Conservation (phyloP, 64 coral and sea anemone species). For the Pocillopora verrucosa region DNA sequence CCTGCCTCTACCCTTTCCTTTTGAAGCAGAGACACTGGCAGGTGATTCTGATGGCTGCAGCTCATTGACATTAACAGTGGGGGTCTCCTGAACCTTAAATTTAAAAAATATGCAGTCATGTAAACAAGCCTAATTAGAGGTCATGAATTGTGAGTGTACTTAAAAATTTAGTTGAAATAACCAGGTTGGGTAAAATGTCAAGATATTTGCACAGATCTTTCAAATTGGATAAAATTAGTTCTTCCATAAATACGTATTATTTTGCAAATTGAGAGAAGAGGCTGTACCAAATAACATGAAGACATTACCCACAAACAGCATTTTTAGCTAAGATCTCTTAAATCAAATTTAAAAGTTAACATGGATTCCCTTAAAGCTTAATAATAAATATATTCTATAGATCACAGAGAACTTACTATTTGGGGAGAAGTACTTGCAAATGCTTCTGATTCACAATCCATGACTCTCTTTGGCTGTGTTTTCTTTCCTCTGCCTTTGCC, state of each 20-base stretch:
- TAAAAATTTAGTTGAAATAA: no score
- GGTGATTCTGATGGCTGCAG: slow-evolving; percentile 1
- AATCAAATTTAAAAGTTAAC: no score
- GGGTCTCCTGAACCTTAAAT: not conserved
- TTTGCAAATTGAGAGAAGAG: no score
- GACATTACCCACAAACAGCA: not conserved
- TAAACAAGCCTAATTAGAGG: no score
- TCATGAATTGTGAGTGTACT: no score
- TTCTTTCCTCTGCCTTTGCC: slow-evolving; percentile 28
- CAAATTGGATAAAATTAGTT: no score
- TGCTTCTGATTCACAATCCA: not conserved
- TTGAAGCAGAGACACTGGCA: not conserved
- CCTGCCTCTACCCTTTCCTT: slow-evolving; percentile 6
- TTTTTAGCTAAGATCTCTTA: no score
- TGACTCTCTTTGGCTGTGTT: not conserved
- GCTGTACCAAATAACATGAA: not conserved
- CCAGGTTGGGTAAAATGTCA: no score
- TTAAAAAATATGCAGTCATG: not conserved
- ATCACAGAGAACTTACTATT: not conserved
- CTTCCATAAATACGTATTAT: no score
- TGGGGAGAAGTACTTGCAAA: not conserved
- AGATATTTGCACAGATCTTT: not conserved
- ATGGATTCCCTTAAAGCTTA: not conserved
- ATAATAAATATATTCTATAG: not conserved
- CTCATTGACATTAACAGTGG: not conserved